Evolutionary conservation across 2,113 vertebrate species (phyloP).

Genomic region (Amphiprion percula): DNA sequence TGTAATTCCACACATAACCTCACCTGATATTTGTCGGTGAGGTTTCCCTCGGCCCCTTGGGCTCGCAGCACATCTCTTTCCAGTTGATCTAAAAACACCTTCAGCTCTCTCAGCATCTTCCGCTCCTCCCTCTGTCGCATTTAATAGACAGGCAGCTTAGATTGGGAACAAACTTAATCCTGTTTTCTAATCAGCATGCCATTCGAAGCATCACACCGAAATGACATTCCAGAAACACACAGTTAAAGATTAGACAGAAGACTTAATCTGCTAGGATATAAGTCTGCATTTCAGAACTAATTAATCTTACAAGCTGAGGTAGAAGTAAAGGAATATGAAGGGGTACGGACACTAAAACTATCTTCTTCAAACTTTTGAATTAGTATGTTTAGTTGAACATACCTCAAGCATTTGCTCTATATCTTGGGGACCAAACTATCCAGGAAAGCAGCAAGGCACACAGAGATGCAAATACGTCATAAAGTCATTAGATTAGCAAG

Average conservation of each 20-base stretch:
- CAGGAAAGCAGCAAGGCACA: constrained; percentile 80
- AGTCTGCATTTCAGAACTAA: neutral
- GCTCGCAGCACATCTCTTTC: constrained; percentile 93
- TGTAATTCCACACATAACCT: constrained; percentile 16
- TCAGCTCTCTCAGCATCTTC: constrained; percentile 90
- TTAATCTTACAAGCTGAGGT: constrained; percentile 26
- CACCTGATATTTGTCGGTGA: constrained; percentile 96
- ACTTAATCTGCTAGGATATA: neutral
- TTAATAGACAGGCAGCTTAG: constrained; percentile 30
- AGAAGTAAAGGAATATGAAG: neutral
- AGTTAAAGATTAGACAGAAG: neutral
- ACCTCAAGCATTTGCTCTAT: constrained; percentile 87
- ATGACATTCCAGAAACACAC: constrained; percentile 18
- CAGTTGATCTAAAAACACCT: constrained; percentile 95
- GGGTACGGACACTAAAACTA: neutral
- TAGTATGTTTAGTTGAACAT: constrained; percentile 73
- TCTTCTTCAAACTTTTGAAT: constrained; percentile 4
- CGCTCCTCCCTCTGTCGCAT: constrained; percentile 91
- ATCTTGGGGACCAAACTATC: constrained; percentile 86
- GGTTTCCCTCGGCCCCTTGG: constrained; percentile 89
- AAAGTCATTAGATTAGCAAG: constrained; percentile 69
- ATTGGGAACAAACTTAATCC: neutral
- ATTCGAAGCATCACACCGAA: constrained; percentile 6
- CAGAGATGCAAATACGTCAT: constrained; percentile 79
- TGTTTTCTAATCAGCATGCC: constrained; percentile 10